Evolutionary conservation across 2,888 invertebrate species (phyloP), one percentile per base, ranked within the genome.

Genomic region (Seira sanloemensis): DNA sequence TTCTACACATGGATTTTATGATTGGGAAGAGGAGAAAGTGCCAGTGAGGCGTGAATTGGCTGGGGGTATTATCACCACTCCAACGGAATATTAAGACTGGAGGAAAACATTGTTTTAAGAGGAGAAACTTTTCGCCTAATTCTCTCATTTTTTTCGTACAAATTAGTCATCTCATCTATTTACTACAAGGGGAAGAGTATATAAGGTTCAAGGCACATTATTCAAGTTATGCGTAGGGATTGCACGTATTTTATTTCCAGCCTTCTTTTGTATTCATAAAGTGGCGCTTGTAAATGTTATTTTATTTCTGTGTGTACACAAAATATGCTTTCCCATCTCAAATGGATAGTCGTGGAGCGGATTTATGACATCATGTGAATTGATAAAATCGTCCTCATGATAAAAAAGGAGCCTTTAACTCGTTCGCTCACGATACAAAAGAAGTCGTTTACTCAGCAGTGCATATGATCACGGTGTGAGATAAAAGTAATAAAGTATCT

Each of bases 41-140:
- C 37, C 69, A 80, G 80, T 65, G 75, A 76, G 71, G 81, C 76
- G 81, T 69, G 58, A 75, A 81, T 76, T 82, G 58, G 68, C 76
- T 82, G 46, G 58, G 62, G 71, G 76, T 76, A 80, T 69, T 80
- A 80, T 74, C 75, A 69, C 69, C 68, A 75, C 54, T 62, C 27
- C 26, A 73, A 27, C 65, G 72, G 68, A 65, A 19, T 58, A 73
- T 5, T 71, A 37, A 37, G 37, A 37, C 37, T 37, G 5, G n/a
- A n/a, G n/a, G n/a, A 37, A 37, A 37, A 37, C 37, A 37, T 37
- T 37, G 37, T 37, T 37, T 37, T 37, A 37, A 37, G 5, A n/a
- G 37, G 37, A 37, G 37, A 37, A n/a, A 37, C 37, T 37, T 37
- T n/a, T n/a, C n/a, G n/a, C n/a, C n/a, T n/a, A n/a, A n/a, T n/a